These are phyloP conservation scores for Laterallus jamaicensis DNA, from an alignment of 2,113 vertebrate species.

Conservation along the genomic window DNA sequence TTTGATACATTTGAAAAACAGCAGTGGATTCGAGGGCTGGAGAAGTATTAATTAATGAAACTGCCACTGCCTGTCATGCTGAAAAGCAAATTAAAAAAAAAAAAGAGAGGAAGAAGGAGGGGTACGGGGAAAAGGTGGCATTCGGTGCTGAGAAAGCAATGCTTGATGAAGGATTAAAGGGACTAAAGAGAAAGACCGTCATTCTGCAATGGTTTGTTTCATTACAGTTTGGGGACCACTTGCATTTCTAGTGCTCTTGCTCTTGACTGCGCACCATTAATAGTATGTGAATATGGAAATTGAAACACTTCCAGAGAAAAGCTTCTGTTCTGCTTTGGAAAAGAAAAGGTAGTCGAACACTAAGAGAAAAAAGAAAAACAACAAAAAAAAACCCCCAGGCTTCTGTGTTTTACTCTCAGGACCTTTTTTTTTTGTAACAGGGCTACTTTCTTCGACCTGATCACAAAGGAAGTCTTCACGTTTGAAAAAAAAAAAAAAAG, in stretches of 20 bases:
- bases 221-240: slow-evolving; percentile 52
- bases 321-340: slow-evolving; percentile 45
- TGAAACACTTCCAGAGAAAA: slow-evolving; percentile 56
- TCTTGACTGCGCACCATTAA: slow-evolving; percentile 46
- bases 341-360: slow-evolving; percentile 70
- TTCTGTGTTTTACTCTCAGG: slow-evolving; percentile 82
- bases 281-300: slow-evolving; percentile 61
- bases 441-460: slow-evolving; percentile 76
- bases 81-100: slow-evolving; percentile 25
- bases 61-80: slow-evolving; percentile 56
- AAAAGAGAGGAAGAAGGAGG: neutral
- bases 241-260: slow-evolving; percentile 42
- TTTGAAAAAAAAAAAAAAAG: neutral
- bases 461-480: slow-evolving; percentile 65
- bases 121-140: slow-evolving; percentile 1
- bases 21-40: slow-evolving; percentile 37
- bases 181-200: slow-evolving; percentile 10
- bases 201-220: slow-evolving; percentile 27
- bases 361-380: slow-evolving; percentile 45
- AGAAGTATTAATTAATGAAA: slow-evolving; percentile 62
- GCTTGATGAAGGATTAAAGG: slow-evolving; percentile 59
- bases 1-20: slow-evolving; percentile 26
- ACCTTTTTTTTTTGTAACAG: slow-evolving; percentile 77
- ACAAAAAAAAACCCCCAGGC: slow-evolving; percentile 57
- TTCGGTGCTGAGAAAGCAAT: slow-evolving; percentile 54